phyloP scores from a whole-genome alignment of 2,797 vertebrate species.

The Okamejei kenojei region DNA sequence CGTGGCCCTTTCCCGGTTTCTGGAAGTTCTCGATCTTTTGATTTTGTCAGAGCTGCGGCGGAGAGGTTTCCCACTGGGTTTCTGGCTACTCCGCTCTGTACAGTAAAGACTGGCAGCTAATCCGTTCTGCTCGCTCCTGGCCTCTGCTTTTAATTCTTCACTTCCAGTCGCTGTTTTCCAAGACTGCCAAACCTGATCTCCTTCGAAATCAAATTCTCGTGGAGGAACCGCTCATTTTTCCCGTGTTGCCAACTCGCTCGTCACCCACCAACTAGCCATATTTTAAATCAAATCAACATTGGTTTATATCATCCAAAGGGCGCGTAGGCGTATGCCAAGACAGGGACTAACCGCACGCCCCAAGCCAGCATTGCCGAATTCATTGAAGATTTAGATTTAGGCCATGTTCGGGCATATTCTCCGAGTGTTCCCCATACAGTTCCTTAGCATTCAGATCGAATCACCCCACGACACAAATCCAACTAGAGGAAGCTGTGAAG shows the following conservation, averaged over 20 bases:
- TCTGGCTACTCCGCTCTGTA: background rate
- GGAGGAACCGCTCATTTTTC: background rate
- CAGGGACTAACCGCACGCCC: background rate
- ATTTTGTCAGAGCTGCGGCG: background rate
- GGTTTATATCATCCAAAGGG: background rate
- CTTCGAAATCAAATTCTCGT: background rate
- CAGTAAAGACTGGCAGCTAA: background rate
- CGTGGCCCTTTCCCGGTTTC: background rate
- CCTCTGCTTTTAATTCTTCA: background rate
- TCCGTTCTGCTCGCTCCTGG: background rate
- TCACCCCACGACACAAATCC: too few species aligned
- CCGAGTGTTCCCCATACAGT: background rate
- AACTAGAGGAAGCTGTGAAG: too few species aligned
- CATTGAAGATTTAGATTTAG: background rate
- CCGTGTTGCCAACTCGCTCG: background rate
- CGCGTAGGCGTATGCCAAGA: background rate
- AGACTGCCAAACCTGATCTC: background rate
- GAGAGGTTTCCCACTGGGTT: background rate
- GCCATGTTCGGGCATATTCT: background rate
- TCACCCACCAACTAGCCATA: background rate
- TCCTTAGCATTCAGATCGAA: background rate
- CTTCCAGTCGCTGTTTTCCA: background rate
- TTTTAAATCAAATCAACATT: slow-evolving; percentile 4
- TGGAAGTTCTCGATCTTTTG: background rate
- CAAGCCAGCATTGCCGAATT: background rate